These are phyloP conservation scores for Gila robusta DNA, from an alignment of 2,797 vertebrate species.

Conservation along the genomic window DNA sequence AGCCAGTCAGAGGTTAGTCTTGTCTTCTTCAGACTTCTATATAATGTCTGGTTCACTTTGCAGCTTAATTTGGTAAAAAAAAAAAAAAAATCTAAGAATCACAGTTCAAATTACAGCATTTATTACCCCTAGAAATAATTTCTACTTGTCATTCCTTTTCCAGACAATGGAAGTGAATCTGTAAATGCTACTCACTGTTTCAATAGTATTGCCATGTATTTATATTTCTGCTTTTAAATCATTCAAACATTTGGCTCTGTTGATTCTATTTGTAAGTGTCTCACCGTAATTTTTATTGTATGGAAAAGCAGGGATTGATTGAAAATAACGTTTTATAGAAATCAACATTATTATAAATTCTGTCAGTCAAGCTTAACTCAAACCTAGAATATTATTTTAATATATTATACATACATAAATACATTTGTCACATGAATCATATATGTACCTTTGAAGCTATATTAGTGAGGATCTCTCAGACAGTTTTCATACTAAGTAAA, in stretches of 20 bases:
- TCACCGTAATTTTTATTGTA: background rate
- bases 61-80: background rate
- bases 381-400: background rate
- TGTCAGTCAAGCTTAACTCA: background rate
- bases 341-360: background rate
- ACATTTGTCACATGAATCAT: background rate
- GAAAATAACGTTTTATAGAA: background rate
- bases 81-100: background rate
- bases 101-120: background rate
- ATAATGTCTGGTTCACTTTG: background rate
- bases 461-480: background rate
- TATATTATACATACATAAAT: background rate
- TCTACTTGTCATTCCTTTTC: background rate
- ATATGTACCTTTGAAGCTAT: background rate
- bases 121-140: background rate
- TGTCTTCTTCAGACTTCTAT: no score
- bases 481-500: background rate
- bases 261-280: background rate
- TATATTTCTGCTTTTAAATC: background rate
- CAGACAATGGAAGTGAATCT: background rate
- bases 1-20: background rate
- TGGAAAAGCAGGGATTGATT: background rate
- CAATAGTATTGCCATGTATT: background rate
- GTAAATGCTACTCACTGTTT: background rate
- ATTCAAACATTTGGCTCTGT: background rate